Percentiles rank a stretch among this genome's conserved stretches.
Evolutionary conservation across 2,797 vertebrate genomes (phyloP).

Genomic region (Lateolabrax maculatus): DNA sequence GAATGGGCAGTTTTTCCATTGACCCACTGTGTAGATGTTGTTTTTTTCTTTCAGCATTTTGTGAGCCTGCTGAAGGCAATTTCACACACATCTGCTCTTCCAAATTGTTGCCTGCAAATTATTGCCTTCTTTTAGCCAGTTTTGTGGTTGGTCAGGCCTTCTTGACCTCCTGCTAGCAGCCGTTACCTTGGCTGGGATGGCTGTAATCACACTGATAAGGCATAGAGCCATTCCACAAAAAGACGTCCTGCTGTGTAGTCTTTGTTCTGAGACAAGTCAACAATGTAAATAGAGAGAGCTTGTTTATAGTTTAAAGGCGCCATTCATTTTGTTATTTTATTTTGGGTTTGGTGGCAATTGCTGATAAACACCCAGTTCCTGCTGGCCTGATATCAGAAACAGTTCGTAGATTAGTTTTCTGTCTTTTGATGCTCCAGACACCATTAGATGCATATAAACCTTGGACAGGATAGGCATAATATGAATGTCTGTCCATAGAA

Average conservation of each 20-base stretch:
- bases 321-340: conserved; percentile 21
- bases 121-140: background rate
- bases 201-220: conserved; percentile 63
- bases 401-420: background rate
- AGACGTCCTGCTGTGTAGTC: conserved; percentile 31
- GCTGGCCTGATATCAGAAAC: conserved; percentile 8
- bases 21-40: background rate
- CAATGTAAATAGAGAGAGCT: conserved; percentile 21
- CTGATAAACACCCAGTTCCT: conserved; percentile 39
- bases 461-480: background rate
- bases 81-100: conserved; percentile 43
- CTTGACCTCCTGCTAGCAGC: conserved; percentile 50
- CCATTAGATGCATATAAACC: background rate
- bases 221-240: conserved; percentile 27
- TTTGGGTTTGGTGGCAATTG: conserved; percentile 15
- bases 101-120: conserved; percentile 28
- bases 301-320: conserved; percentile 47
- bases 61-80: conserved; percentile 31
- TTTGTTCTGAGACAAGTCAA: conserved; percentile 51
- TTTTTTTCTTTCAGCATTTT: conserved; percentile 12
- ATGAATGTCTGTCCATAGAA: too few relatives aligned
- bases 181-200: conserved; percentile 43
- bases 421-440: background rate
- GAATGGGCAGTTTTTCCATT: conserved; percentile 1
- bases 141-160: conserved; percentile 49